Evolutionary conservation across 2,797 vertebrate species (phyloP).

Genomic region (Hirundo rustica): DNA sequence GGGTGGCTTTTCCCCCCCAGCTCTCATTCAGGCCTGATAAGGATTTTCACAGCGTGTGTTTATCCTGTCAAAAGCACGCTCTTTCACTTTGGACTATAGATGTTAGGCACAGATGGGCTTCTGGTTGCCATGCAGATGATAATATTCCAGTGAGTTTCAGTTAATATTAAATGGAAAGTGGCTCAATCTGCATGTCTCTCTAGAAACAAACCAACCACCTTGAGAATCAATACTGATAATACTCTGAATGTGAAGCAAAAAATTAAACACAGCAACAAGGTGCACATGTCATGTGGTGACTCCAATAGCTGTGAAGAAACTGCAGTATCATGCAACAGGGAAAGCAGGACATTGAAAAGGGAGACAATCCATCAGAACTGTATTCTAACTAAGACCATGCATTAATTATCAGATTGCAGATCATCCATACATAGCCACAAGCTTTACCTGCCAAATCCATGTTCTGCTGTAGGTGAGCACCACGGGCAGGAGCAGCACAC

Average conservation of each 20-base stretch:
- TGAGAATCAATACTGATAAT: slow-evolving; percentile 12
- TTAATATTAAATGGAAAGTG: slow-evolving; percentile 30
- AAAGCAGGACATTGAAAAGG: not conserved
- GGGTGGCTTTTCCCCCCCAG: not conserved
- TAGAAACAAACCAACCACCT: not conserved
- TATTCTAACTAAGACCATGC: not conserved
- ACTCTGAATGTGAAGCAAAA: not conserved
- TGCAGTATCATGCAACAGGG: not conserved
- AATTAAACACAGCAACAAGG: not conserved
- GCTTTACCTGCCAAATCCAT: not conserved
- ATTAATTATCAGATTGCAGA: not conserved
- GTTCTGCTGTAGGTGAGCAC: not conserved
- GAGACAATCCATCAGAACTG: not conserved
- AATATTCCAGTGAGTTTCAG: not conserved
- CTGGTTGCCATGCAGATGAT: slow-evolving; percentile 10
- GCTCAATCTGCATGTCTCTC: not conserved
- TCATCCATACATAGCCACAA: not conserved
- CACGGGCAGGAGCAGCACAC: rapidly evolving
- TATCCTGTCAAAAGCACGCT: not conserved
- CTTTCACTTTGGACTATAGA: not conserved
- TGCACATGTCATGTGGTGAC: not conserved
- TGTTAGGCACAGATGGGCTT: not conserved
- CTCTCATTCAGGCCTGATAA: not conserved
- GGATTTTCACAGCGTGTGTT: not conserved
- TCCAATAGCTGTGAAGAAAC: not conserved